Percentiles rank a stretch among this genome's conserved stretches.
Conservation (phyloP, 2,888 invertebrate genomes). For the Stomorhina lunata region DNA sequence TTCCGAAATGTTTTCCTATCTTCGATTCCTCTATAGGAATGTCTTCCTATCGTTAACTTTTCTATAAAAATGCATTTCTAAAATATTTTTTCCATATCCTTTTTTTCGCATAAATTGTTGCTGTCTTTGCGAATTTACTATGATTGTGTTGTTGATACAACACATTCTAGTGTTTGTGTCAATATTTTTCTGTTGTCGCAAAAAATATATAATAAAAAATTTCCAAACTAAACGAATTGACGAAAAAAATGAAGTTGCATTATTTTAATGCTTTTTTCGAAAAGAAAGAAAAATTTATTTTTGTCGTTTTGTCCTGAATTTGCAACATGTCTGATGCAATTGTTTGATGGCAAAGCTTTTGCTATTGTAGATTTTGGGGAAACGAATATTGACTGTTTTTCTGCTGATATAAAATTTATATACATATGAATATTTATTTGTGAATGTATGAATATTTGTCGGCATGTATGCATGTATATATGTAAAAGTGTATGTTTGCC, state of each 20-base stretch:
- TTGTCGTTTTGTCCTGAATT: not conserved
- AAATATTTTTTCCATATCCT: slow-evolving; percentile 23
- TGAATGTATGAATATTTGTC: slow-evolving; percentile 6
- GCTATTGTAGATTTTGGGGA: not conserved
- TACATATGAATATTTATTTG: not conserved
- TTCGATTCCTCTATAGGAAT: too few relatives aligned
- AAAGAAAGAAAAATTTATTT: slow-evolving; percentile 40
- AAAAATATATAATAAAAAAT: slow-evolving; percentile 3
- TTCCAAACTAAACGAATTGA: not conserved
- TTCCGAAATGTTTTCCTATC: too few relatives aligned
- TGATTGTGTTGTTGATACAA: slow-evolving; percentile 35
- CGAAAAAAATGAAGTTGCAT: slow-evolving; percentile 53
- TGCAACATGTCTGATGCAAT: slow-evolving; percentile 16
- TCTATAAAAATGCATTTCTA: slow-evolving; percentile 28
- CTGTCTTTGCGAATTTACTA: slow-evolving; percentile 5
- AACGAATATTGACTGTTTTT: slow-evolving; percentile 47
- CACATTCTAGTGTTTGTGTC: slow-evolving; percentile 49
- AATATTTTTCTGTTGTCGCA: slow-evolving; percentile 53
- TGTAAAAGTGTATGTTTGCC: not conserved
- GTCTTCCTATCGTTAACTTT: not conserved
- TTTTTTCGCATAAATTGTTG: slow-evolving; percentile 26
- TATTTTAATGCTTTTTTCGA: slow-evolving; percentile 60
- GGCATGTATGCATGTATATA: not conserved
- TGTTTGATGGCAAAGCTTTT: slow-evolving; percentile 22
- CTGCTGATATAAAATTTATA: slow-evolving; percentile 48